A percentile compares a stretch with the other conserved stretches of the same genome.
Evolutionary conservation across 2,113 vertebrate species (phyloP).

Genomic region (Strix uralensis): DNA sequence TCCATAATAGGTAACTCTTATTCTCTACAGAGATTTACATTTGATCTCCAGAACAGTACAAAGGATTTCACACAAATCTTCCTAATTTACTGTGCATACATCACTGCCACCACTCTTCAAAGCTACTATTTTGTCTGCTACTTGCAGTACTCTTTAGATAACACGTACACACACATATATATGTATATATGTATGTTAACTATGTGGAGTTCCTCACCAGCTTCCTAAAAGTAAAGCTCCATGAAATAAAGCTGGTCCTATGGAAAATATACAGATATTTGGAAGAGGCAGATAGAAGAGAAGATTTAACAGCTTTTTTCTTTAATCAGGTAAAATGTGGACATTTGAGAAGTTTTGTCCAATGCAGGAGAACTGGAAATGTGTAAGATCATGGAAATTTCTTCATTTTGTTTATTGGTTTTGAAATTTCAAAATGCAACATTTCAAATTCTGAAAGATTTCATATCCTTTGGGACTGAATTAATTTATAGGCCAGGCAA

Average conservation of each 20-base stretch:
- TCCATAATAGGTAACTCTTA: neutral
- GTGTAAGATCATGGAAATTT: accelerated
- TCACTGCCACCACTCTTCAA: neutral
- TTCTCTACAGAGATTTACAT: neutral
- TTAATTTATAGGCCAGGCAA: neutral
- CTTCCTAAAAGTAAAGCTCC: neutral
- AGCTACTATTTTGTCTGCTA: neutral
- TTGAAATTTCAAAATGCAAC: neutral
- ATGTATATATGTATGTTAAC: neutral
- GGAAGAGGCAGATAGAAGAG: neutral
- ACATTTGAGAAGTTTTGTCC: neutral
- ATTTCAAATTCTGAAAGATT: neutral
- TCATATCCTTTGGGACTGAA: neutral
- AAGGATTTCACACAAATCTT: neutral
- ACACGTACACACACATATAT: neutral
- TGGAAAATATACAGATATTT: neutral
- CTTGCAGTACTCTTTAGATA: neutral
- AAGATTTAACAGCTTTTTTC: neutral
- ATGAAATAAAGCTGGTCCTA: neutral
- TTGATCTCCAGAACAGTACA: neutral
- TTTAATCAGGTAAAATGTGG: neutral
- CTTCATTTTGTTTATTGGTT: neutral
- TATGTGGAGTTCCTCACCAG: neutral
- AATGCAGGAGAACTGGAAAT: neutral
- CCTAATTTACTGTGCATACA: neutral